Evolutionary conservation across 2,113 vertebrate genomes (phyloP).

Genomic region (Periophthalmodon schlosseri): DNA sequence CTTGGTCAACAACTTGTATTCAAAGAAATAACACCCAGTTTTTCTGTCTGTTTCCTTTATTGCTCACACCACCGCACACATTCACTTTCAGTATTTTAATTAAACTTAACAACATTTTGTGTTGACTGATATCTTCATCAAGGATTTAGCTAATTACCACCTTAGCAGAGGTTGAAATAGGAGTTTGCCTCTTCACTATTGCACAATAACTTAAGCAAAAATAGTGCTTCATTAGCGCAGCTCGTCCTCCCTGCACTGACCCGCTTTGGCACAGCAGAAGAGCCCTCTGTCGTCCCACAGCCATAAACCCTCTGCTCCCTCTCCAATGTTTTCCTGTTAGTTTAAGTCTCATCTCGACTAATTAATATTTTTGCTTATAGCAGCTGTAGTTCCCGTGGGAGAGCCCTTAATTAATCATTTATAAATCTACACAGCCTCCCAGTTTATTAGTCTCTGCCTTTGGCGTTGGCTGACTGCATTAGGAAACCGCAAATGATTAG

Average conservation of each 20-base stretch:
- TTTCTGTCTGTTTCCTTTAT: not conserved
- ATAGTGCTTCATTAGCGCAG: constrained; percentile 22
- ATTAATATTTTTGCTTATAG: constrained; percentile 86
- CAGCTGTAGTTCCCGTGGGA: constrained; percentile 75
- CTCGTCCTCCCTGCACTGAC: constrained; percentile 36
- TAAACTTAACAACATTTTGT: not conserved
- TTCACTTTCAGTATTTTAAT: not conserved
- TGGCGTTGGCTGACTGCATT: constrained; percentile 80
- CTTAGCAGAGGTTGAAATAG: not conserved
- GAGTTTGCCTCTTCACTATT: not conserved
- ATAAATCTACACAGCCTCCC: constrained; percentile 84
- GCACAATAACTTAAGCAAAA: constrained; percentile 2
- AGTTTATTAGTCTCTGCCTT: constrained; percentile 83
- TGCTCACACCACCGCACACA: not conserved
- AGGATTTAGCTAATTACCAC: not conserved
- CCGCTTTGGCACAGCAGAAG: constrained; percentile 42
- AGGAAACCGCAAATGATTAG: constrained; percentile 84
- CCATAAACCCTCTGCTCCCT: constrained; percentile 56
- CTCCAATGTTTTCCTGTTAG: constrained; percentile 80
- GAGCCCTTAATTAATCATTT: constrained; percentile 84
- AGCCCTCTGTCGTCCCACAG: constrained; percentile 61
- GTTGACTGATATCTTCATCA: constrained; percentile 1
- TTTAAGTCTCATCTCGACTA: constrained; percentile 83
- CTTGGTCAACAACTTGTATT: too few relatives aligned
- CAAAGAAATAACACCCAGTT: too few relatives aligned